These are phyloP conservation scores for Sceloporus undulatus DNA, from an alignment of 2,113 vertebrate species.

Conservation along the genomic window DNA sequence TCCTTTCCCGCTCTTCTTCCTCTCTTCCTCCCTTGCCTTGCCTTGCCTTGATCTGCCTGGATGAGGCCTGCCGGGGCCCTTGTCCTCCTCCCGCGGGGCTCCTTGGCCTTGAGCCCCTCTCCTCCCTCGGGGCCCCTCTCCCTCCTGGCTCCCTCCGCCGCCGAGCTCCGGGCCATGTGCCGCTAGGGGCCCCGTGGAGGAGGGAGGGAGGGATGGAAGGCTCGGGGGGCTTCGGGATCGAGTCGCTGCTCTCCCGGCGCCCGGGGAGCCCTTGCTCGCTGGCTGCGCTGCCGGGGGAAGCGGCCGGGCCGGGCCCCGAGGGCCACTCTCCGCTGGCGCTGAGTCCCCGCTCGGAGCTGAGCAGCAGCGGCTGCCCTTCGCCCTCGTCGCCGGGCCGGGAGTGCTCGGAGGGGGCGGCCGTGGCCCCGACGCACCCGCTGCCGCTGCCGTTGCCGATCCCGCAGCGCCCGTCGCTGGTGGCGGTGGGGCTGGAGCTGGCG, in stretches of 20 bases:
- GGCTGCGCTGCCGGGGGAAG: too few relatives aligned
- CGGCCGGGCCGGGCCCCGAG: conserved; percentile 62
- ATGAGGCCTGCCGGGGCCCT: too few relatives aligned
- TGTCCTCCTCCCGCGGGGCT: too few relatives aligned
- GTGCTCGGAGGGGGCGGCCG: conserved; percentile 84
- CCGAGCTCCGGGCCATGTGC: background rate
- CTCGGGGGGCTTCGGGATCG: conserved; percentile 97
- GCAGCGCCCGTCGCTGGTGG: conserved; percentile 49
- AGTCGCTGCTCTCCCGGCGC: conserved; percentile 95
- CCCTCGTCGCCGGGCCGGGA: conserved; percentile 90
- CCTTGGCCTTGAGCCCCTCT: too few relatives aligned
- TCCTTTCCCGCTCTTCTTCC: conserved; percentile 44
- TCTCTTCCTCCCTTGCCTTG: conserved; percentile 57
- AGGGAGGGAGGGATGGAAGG: conserved; percentile 85
- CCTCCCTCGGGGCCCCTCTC: too few relatives aligned
- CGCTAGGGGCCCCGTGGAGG: too few relatives aligned
- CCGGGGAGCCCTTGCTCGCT: conserved; percentile 84
- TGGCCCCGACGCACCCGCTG: too few relatives aligned
- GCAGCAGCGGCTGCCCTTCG: conserved; percentile 92
- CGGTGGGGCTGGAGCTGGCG: conserved; percentile 83
- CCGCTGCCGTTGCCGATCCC: too few relatives aligned
- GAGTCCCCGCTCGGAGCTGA: conserved; percentile 89
- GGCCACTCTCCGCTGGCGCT: conserved; percentile 93
- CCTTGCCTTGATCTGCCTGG: background rate
- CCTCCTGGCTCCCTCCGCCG: too few relatives aligned